These are phyloP conservation scores for Malacosoma neustria DNA, from an alignment of 2,888 invertebrate species.

Conservation along the genomic window DNA sequence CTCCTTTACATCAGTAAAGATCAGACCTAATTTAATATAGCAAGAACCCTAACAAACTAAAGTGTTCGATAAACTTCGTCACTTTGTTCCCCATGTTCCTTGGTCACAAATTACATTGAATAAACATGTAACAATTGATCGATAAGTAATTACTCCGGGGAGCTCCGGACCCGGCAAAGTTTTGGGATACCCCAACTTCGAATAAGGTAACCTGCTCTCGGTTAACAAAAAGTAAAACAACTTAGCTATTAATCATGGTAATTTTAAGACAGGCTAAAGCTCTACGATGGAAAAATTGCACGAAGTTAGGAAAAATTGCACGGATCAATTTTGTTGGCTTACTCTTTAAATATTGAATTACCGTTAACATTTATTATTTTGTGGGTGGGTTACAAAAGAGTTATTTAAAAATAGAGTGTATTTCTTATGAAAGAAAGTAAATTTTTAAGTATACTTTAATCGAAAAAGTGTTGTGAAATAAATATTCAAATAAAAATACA, in stretches of 20 bases:
- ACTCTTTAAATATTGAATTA: neutral
- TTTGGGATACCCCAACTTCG: constrained; percentile 28
- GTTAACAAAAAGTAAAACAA: constrained; percentile 7
- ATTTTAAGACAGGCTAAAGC: neutral
- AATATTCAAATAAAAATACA: too few species aligned
- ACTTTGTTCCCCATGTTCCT: neutral
- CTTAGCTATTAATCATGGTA: neutral
- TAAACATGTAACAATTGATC: constrained; percentile 37
- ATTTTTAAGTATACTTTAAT: too few species aligned
- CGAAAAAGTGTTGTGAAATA: too few species aligned
- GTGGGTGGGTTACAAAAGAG: neutral
- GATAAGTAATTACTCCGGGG: constrained; percentile 42
- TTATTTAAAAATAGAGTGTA: too few species aligned
- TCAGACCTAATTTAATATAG: neutral
- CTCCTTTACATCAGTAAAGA: too few species aligned
- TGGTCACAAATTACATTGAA: constrained; percentile 15
- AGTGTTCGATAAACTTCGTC: neutral
- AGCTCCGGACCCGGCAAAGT: constrained; percentile 30
- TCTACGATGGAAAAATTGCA: neutral
- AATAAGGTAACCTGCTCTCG: constrained; percentile 18
- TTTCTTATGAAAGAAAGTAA: too few species aligned
- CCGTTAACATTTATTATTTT: neutral
- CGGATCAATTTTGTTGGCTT: neutral
- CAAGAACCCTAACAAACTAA: neutral
- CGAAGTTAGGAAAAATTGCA: neutral